Conservation (phyloP, 2,888 invertebrate genomes). For the Lasioglossum oenotherae region DNA sequence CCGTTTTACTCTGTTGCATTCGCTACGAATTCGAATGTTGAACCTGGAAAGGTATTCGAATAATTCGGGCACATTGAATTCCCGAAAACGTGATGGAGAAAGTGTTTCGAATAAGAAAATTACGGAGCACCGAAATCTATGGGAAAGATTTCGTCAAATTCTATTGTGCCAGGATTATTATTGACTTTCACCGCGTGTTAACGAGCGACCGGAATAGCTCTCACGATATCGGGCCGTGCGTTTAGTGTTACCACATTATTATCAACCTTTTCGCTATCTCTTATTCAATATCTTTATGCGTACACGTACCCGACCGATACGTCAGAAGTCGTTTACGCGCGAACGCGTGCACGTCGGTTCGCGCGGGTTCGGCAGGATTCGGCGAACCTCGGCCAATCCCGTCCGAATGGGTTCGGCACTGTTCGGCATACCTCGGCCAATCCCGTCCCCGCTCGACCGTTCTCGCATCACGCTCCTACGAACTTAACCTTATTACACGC, state of each 20-base stretch:
- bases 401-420: constrained; percentile 10
- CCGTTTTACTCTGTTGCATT: neutral
- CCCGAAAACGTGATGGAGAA: neutral
- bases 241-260: constrained; percentile 56
- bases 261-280: constrained; percentile 63
- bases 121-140: neutral
- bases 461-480: constrained; percentile 60
- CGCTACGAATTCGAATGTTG: neutral
- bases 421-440: constrained; percentile 42
- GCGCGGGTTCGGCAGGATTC: constrained; percentile 8
- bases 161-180: constrained; percentile 20
- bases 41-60: neutral
- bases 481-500: constrained; percentile 70
- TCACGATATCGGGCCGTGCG: constrained; percentile 26
- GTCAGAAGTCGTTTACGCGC: constrained; percentile 62
- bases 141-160: neutral
- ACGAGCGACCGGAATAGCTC: constrained; percentile 14
- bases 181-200: constrained; percentile 53
- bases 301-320: constrained; percentile 27
- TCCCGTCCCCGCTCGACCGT: constrained; percentile 44
- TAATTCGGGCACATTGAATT: neutral
- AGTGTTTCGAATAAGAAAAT: neutral
- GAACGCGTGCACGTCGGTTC: constrained; percentile 41
- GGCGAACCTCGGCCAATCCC: constrained; percentile 46
- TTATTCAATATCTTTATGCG: constrained; percentile 55